These are phyloP conservation scores for Aricia artaxerxes DNA, from an alignment of 2,888 invertebrate genomes.

Conservation along the genomic window DNA sequence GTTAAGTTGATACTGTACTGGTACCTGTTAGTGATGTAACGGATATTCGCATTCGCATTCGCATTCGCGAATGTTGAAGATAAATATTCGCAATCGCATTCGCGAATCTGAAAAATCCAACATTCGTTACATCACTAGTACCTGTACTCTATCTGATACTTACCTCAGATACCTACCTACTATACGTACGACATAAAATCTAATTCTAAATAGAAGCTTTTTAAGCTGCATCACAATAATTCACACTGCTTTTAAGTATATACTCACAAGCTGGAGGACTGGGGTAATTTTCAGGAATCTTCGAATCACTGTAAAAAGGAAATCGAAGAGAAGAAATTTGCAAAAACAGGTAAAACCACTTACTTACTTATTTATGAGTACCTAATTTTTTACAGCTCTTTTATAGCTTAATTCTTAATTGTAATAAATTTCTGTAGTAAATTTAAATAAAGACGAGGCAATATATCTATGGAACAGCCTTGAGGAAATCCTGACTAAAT, in stretches of 20 bases:
- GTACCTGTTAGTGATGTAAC: no score
- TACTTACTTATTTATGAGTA: not conserved
- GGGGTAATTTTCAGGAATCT: constrained; percentile 48
- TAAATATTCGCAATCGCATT: no score
- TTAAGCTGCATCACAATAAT: constrained; percentile 53
- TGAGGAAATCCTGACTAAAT: constrained; percentile 57
- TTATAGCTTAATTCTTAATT: not conserved
- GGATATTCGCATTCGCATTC: no score
- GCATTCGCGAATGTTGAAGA: no score
- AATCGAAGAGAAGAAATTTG: not conserved
- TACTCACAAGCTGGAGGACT: constrained; percentile 50
- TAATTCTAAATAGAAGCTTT: constrained; percentile 48
- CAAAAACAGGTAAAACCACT: not conserved
- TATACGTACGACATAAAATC: constrained; percentile 38
- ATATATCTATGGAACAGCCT: constrained; percentile 62
- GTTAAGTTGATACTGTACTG: no score
- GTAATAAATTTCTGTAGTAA: constrained; percentile 46
- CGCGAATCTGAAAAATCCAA: no score
- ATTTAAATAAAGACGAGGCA: constrained; percentile 51
- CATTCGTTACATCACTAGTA: no score
- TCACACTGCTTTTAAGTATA: constrained; percentile 44
- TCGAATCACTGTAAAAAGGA: not conserved
- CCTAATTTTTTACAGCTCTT: not conserved
- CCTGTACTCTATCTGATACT: no score
- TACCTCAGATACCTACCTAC: no score